A percentile compares a stretch with the other conserved stretches of the same genome.
Evolutionary conservation across 2,113 vertebrate genomes (phyloP).

Genomic region (Sorex araneus): DNA sequence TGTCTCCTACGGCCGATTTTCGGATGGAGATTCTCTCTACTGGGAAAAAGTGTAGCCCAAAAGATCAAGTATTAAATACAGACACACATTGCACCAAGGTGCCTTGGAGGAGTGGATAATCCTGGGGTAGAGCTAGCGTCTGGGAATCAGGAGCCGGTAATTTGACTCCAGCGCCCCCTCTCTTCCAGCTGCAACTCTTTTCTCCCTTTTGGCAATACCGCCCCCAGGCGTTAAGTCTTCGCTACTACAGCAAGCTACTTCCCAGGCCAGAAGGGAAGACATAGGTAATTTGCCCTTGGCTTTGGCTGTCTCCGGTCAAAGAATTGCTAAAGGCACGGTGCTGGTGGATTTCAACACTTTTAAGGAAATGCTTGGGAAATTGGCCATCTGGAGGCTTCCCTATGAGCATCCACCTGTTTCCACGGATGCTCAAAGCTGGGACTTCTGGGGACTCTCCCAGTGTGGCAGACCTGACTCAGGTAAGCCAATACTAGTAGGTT

Average conservation of each 20-base stretch:
- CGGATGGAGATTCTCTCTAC: conserved; percentile 57
- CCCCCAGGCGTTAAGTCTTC: conserved; percentile 58
- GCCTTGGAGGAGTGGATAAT: background rate
- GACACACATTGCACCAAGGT: conserved; percentile 54
- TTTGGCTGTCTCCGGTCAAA: conserved; percentile 46
- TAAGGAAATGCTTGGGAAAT: conserved; percentile 35
- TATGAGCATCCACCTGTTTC: conserved; percentile 55
- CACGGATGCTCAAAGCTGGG: conserved; percentile 6
- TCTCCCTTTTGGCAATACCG: conserved; percentile 68
- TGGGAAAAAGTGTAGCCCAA: conserved; percentile 15
- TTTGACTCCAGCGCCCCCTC: conserved; percentile 18
- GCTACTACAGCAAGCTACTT: conserved; percentile 52
- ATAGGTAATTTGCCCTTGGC: background rate
- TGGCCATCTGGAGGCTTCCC: conserved; percentile 10
- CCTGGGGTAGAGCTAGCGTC: background rate
- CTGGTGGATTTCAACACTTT: conserved; percentile 22
- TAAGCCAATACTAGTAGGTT: conserved; percentile 62
- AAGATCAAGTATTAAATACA: conserved; percentile 51
- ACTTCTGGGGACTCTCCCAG: conserved; percentile 49
- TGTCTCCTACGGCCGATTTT: conserved; percentile 35
- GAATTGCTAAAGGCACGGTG: background rate
- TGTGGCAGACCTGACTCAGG: conserved; percentile 62
- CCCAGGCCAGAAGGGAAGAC: background rate
- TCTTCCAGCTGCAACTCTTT: background rate
- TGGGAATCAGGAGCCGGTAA: conserved; percentile 27